phyloP scores from a whole-genome alignment of 1,140 invertebrate genomes.

The Nasonia vitripennis region DNA sequence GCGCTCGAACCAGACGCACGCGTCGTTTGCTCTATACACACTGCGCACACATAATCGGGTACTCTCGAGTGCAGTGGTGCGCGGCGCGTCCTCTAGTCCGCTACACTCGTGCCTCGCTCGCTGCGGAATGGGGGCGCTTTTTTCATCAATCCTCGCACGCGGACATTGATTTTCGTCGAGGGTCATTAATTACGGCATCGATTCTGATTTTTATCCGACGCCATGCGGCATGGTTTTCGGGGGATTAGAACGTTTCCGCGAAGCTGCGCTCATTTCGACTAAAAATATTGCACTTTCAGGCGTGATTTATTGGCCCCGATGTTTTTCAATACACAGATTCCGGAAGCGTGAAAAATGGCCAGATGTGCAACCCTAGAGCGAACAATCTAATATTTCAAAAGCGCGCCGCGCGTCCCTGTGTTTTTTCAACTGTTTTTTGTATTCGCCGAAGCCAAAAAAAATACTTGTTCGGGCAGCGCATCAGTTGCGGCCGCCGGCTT shows the following conservation, averaged over 20 bases:
- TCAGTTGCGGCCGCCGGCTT: no score
- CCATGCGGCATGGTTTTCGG: not conserved
- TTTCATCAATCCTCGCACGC: not conserved
- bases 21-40: not conserved
- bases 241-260: not conserved
- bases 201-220: not conserved
- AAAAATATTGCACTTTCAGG: not conserved
- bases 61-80: not conserved
- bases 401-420: not conserved
- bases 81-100: not conserved
- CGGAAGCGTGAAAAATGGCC: not conserved
- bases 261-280: not conserved
- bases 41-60: not conserved
- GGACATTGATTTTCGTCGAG: not conserved
- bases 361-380: not conserved
- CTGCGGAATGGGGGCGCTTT: not conserved
- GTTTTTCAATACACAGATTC: not conserved
- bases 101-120: not conserved
- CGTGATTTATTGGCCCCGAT: not conserved
- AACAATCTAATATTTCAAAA: not conserved
- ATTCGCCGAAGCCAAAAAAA: no score
- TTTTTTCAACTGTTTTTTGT: not conserved
- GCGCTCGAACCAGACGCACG: not conserved
- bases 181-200: not conserved
- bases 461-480: not conserved